Percentiles rank a stretch among this genome's conserved stretches.
Evolutionary conservation across 1,140 invertebrate species (phyloP).

Genomic region (Aphelinus atriplicis): DNA sequence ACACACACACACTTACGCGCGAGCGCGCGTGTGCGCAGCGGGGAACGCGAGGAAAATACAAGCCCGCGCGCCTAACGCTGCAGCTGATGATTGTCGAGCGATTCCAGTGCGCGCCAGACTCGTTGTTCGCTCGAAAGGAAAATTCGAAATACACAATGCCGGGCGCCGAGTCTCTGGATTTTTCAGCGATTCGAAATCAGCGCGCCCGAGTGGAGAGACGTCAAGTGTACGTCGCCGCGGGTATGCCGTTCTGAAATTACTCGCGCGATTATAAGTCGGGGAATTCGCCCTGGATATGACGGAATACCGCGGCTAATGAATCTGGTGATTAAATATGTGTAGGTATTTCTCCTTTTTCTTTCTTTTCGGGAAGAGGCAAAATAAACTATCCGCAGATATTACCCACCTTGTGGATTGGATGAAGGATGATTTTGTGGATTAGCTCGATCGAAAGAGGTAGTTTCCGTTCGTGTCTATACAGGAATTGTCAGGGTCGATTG

Average conservation of each 20-base stretch:
- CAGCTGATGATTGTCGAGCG: constrained; percentile 10
- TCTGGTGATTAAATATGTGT: constrained; percentile 10
- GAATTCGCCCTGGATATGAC: neutral
- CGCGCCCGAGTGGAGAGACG: neutral
- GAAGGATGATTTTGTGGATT: too few relatives aligned
- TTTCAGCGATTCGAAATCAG: constrained; percentile 6
- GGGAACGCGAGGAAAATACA: constrained; percentile 3
- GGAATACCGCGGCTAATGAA: neutral
- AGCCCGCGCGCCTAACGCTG: neutral
- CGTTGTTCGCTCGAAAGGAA: constrained; percentile 10
- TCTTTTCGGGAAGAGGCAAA: too few relatives aligned
- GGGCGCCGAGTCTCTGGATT: neutral
- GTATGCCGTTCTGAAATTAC: constrained; percentile 13
- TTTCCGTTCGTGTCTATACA: too few relatives aligned
- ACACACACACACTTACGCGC: neutral
- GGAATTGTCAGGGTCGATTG: too few relatives aligned
- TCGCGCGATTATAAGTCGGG: constrained; percentile 18
- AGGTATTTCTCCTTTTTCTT: neutral
- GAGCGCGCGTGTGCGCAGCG: too few relatives aligned
- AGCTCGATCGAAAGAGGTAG: too few relatives aligned
- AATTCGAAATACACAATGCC: constrained; percentile 16
- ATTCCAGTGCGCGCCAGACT: neutral
- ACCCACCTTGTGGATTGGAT: too few relatives aligned
- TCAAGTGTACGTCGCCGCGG: too few relatives aligned
- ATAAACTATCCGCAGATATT: too few relatives aligned